These are phyloP conservation scores for Percina caprodes DNA, from an alignment of 2,113 vertebrate species.

Conservation along the genomic window DNA sequence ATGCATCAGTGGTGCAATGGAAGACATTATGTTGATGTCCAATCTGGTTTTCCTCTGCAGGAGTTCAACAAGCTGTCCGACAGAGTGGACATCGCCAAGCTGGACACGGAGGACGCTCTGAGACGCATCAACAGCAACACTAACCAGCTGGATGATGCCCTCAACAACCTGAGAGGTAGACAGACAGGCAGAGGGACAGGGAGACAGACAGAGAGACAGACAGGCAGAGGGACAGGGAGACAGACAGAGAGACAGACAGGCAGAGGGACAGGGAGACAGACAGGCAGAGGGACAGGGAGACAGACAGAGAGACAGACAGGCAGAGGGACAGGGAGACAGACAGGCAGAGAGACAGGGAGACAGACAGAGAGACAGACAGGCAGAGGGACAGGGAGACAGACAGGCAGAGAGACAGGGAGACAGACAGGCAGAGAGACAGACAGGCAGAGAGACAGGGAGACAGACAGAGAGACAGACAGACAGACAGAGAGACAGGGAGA, in stretches of 20 bases:
- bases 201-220: background rate
- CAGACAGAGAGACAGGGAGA: too few species aligned
- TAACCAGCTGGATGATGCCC: constrained; percentile 85
- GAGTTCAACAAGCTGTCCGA: constrained; percentile 81
- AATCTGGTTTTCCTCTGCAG: constrained; percentile 74
- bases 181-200: background rate
- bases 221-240: background rate
- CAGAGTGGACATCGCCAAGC: constrained; percentile 86
- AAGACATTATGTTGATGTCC: background rate
- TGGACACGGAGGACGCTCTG: constrained; percentile 84
- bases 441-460: background rate
- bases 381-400: constrained; percentile 64
- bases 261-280: background rate
- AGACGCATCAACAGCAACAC: constrained; percentile 84
- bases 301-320: too few species aligned
- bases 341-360: fast-evolving
- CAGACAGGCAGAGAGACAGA: fast-evolving
- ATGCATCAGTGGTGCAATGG: too few species aligned
- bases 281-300: background rate
- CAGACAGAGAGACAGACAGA: fast-evolving
- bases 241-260: background rate
- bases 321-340: background rate
- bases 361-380: fast-evolving
- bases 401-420: fast-evolving
- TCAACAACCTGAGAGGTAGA: constrained; percentile 89